Base-by-base conservation (phyloP, 2,113 vertebrate species). In the Caracal caracal region DNA sequence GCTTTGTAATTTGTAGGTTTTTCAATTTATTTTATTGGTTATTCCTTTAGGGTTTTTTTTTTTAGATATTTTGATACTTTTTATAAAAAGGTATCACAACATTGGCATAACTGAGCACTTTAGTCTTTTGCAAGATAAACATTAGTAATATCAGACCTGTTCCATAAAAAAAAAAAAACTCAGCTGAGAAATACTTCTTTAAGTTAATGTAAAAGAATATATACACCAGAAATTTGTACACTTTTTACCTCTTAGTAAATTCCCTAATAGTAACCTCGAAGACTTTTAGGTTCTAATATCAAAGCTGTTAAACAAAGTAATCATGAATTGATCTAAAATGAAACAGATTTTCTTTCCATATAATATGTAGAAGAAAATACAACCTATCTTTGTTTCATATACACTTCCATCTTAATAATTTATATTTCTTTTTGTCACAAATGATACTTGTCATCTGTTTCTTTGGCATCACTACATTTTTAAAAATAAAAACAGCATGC, bases 151-250 rank as follows among this genome's bases (percentile, higher is more conserved):
- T 28, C 16, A 73, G 53, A n/a, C 49, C 30, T 51, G 6, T 88
- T 2, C 26, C 66, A 85, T 28, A 30, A 75, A 24, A 28, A 63
- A 86, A 90, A 37, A 63, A 86, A 90, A 37, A 63, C 35, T 66
- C 12, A 84, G 22, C 5, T 56, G 19, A 90, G 89, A 85, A 94
- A 56, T 68, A 66, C 4, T 88, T 91, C 13, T 68, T 79, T 81
- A 95, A 90, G 37, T 90, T 61, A 93, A 61, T 76, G 76, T 79
- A 49, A 92, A 66, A 84, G n/a, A 56, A 70, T 47, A 61, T 30
- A 35, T 22, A 81, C 5, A 65, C 24, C 17, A 61, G 89, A 81
- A 89, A 56, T 15, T 5, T 92, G 33, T n/a, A 37, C 1, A 51
- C 16, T 65, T 86, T 88, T 70, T 86, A 86, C 26, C 2, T 53